A percentile compares a stretch with the other conserved stretches of the same genome.
These are phyloP conservation scores for Elanoides forficatus DNA, from an alignment of 2,113 vertebrate species.

Conservation along the genomic window DNA sequence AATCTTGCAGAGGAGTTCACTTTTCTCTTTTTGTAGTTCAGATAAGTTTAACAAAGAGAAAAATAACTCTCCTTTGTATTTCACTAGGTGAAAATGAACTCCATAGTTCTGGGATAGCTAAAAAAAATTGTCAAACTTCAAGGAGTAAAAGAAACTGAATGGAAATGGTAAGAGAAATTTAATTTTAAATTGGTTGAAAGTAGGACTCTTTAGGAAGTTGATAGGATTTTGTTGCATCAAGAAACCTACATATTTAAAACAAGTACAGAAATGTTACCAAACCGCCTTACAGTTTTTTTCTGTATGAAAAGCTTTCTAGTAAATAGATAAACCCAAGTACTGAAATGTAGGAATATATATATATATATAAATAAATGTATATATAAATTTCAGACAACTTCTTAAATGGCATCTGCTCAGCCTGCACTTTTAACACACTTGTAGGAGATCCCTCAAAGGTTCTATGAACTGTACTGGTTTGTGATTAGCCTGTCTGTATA, in stretches of 20 bases:
- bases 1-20: slow-evolving; percentile 1
- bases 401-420: not conserved
- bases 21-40: slow-evolving; percentile 13
- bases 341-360: not conserved
- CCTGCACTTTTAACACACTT: not conserved
- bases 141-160: not conserved
- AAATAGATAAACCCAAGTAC: not conserved
- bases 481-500: not conserved
- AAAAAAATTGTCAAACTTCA: not conserved
- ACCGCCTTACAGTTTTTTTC: not conserved
- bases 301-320: not conserved
- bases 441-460: not conserved
- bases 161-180: not conserved
- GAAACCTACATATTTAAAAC: not conserved
- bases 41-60: slow-evolving; percentile 23
- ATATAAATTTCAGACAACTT: not conserved
- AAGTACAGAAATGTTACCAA: not conserved
- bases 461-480: not conserved
- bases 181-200: not conserved
- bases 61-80: not conserved
- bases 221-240: not conserved
- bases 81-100: not conserved
- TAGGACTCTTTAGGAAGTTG: not conserved
- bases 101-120: not conserved
- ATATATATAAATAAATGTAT: not conserved